A percentile compares a stretch with the other conserved stretches of the same genome.
phyloP scores from a whole-genome alignment of 2,797 vertebrate species.

The Sylvia borin region DNA sequence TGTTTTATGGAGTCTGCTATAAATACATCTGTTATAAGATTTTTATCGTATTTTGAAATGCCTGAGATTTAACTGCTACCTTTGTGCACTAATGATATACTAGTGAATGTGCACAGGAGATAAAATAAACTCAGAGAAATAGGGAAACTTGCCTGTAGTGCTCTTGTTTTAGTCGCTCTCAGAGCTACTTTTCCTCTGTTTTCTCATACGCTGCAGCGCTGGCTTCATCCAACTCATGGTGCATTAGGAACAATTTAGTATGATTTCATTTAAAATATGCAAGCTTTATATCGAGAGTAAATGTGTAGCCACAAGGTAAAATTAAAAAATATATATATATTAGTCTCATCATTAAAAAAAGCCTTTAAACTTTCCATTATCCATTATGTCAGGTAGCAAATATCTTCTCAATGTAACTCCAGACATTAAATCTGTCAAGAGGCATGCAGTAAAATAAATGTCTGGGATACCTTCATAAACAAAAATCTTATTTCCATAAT shows the following conservation, averaged over 20 bases:
- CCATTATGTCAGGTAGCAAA: conserved; percentile 87
- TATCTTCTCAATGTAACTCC: conserved; percentile 85
- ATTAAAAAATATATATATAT: conserved; percentile 64
- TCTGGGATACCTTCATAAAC: conserved; percentile 90
- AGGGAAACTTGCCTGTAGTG: not conserved
- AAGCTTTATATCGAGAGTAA: conserved; percentile 61
- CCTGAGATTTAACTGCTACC: conserved; percentile 17
- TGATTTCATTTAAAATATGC: conserved; percentile 65
- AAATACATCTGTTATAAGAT: conserved; percentile 48
- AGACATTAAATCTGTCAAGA: conserved; percentile 88
- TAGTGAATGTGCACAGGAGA: not conserved
- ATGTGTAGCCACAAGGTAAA: conserved; percentile 72
- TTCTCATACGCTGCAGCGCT: not conserved
- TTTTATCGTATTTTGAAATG: not conserved
- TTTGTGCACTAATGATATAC: not conserved
- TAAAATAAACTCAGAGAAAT: not conserved
- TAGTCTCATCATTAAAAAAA: conserved; percentile 76
- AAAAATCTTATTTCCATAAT: conserved; percentile 91
- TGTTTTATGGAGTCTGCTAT: conserved; percentile 14
- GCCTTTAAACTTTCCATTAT: conserved; percentile 83
- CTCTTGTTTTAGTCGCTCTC: conserved; percentile 28
- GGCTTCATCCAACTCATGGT: conserved; percentile 47
- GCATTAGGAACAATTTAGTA: conserved; percentile 61
- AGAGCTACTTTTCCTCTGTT: conserved; percentile 24
- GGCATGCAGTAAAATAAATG: conserved; percentile 87